These are phyloP conservation scores for Rousettus leschenaultii DNA, from an alignment of 2,113 vertebrate genomes.

Conservation along the genomic window DNA sequence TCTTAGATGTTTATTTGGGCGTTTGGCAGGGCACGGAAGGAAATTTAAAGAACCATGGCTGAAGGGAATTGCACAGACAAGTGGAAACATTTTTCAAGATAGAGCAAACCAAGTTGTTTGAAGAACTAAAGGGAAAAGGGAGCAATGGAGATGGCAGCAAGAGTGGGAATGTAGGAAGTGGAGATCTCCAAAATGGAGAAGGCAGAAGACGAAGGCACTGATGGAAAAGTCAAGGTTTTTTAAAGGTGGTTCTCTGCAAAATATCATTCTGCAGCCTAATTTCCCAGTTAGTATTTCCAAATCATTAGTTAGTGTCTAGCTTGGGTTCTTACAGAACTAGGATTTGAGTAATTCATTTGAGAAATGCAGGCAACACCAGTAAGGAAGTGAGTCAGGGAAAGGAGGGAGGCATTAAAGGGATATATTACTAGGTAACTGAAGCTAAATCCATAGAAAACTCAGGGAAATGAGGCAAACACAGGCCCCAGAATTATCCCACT, in stretches of 20 bases:
- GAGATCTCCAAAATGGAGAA: neutral
- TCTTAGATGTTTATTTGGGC: slow-evolving; percentile 28
- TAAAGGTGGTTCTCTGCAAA: neutral
- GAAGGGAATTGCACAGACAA: neutral
- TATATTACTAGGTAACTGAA: neutral
- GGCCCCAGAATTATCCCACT: neutral
- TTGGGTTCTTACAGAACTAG: neutral
- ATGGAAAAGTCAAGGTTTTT: neutral
- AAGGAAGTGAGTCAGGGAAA: neutral
- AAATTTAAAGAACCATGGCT: neutral
- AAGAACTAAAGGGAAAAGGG: neutral
- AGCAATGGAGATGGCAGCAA: neutral
- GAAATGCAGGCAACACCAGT: neutral
- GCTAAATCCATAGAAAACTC: neutral
- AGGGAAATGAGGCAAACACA: neutral
- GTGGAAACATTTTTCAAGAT: neutral
- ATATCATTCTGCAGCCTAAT: too few relatives aligned
- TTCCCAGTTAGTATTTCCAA: neutral
- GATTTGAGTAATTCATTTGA: neutral
- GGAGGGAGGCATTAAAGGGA: neutral
- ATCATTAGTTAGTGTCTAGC: neutral
- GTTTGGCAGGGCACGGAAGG: neutral
- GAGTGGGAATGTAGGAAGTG: neutral
- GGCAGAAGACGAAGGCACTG: neutral
- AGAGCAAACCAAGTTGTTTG: neutral